These are phyloP conservation scores for Agrypnia vestita DNA, from an alignment of 1,140 invertebrate species.

Conservation along the genomic window DNA sequence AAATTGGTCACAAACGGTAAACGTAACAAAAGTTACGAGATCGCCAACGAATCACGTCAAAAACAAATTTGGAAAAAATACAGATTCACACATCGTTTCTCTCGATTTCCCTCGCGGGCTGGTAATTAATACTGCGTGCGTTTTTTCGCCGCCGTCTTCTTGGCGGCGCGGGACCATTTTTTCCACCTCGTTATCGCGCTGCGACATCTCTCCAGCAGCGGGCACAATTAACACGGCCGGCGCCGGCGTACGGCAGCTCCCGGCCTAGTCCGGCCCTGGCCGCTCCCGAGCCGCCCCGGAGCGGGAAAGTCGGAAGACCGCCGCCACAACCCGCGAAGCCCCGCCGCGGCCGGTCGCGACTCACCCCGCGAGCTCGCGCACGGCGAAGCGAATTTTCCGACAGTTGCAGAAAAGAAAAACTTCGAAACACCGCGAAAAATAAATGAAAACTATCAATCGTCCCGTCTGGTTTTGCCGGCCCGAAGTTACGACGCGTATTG, in stretches of 20 bases:
- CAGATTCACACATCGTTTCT: too few relatives aligned
- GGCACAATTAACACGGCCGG: too few relatives aligned
- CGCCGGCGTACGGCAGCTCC: neutral
- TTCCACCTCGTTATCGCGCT: too few relatives aligned
- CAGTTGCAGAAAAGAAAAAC: neutral
- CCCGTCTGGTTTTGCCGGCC: neutral
- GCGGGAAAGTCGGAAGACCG: conserved; percentile 20
- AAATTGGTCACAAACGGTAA: too few relatives aligned
- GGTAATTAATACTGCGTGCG: too few relatives aligned
- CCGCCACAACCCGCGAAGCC: conserved; percentile 27
- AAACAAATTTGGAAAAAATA: too few relatives aligned
- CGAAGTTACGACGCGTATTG: neutral
- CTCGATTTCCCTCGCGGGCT: too few relatives aligned
- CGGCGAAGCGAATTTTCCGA: neutral
- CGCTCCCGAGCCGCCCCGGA: neutral
- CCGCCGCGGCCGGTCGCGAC: conserved; percentile 15
- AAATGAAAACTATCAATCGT: neutral
- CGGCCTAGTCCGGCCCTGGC: neutral
- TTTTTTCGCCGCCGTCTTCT: too few relatives aligned
- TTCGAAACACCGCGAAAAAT: conserved; percentile 9
- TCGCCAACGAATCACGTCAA: too few relatives aligned
- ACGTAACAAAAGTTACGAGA: too few relatives aligned
- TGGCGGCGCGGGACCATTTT: too few relatives aligned
- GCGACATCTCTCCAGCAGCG: too few relatives aligned
- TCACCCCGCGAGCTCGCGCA: neutral